Evolutionary conservation across 2,888 invertebrate species (phyloP).

Genomic region (Isoperla grammatica): DNA sequence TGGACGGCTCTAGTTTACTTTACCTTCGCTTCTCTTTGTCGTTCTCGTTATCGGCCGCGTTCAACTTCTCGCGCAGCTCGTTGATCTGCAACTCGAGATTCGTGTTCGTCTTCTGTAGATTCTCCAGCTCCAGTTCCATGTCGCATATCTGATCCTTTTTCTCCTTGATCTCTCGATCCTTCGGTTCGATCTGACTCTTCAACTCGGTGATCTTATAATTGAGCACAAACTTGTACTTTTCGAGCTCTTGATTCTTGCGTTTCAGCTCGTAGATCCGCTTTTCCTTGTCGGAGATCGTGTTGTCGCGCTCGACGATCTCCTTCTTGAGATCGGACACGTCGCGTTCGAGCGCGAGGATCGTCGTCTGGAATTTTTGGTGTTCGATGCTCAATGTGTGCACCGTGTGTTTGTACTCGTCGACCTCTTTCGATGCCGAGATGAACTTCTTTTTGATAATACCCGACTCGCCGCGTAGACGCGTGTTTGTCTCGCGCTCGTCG

Average conservation of each 20-base stretch:
- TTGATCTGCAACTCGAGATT: slow-evolving; percentile 66
- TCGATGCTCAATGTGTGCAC: slow-evolving; percentile 59
- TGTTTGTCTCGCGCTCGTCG: slow-evolving; percentile 67
- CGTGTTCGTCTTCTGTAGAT: slow-evolving; percentile 67
- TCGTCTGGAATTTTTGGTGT: slow-evolving; percentile 62
- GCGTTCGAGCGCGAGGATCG: slow-evolving; percentile 66
- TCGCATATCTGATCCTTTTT: slow-evolving; percentile 74
- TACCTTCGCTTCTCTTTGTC: slow-evolving; percentile 54
- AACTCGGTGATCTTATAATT: slow-evolving; percentile 85
- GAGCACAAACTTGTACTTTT: slow-evolving; percentile 86
- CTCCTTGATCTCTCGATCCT: slow-evolving; percentile 76
- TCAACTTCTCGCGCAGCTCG: slow-evolving; percentile 71
- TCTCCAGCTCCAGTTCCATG: slow-evolving; percentile 77
- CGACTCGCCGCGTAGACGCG: slow-evolving; percentile 76
- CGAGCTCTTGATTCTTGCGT: slow-evolving; percentile 78
- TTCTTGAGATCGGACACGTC: slow-evolving; percentile 75
- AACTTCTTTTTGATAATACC: slow-evolving; percentile 75
- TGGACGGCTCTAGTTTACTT: too few relatives aligned
- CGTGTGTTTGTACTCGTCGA: slow-evolving; percentile 63
- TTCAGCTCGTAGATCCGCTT: slow-evolving; percentile 77
- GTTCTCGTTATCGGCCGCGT: slow-evolving; percentile 64
- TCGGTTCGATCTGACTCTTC: slow-evolving; percentile 79
- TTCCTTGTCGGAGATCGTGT: slow-evolving; percentile 79
- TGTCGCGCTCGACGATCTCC: slow-evolving; percentile 78
- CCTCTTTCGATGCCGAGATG: slow-evolving; percentile 56